Evolutionary conservation across 1,140 invertebrate genomes (phyloP).

Genomic region (Hetaerina americana): DNA sequence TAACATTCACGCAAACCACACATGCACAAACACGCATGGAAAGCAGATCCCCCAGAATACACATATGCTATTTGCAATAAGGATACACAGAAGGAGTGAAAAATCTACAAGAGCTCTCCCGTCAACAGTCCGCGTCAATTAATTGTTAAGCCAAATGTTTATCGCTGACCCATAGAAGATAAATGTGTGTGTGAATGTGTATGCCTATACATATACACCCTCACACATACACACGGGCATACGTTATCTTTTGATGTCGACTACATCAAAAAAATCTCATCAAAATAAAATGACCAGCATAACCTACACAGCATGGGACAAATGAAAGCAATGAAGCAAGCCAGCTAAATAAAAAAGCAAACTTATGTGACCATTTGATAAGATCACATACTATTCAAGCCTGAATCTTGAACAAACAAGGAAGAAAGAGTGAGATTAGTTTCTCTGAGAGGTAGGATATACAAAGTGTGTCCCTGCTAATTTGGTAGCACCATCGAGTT

Average conservation of each 20-base stretch:
- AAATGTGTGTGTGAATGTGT: background rate
- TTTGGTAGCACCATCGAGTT: background rate
- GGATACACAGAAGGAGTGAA: background rate
- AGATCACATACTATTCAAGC: too few relatives aligned
- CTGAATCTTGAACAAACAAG: too few relatives aligned
- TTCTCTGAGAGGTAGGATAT: background rate
- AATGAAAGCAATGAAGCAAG: background rate
- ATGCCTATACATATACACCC: background rate
- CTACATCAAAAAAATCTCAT: background rate
- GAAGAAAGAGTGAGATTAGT: too few relatives aligned
- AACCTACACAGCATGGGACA: background rate
- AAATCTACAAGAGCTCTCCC: too few relatives aligned
- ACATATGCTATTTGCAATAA: background rate
- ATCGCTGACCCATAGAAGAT: background rate
- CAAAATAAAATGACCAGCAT: background rate
- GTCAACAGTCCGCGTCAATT: too few relatives aligned
- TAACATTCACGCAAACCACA: background rate
- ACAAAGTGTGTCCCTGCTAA: background rate
- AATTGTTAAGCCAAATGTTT: background rate
- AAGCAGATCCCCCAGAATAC: background rate
- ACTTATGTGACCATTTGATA: too few relatives aligned
- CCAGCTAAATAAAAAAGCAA: background rate
- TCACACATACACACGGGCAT: too few relatives aligned
- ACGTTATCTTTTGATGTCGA: too few relatives aligned
- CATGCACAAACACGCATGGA: background rate